Percentiles rank a stretch among this genome's conserved stretches.
Evolutionary conservation across 2,797 vertebrate genomes (phyloP).

Genomic region (Carapus acus): DNA sequence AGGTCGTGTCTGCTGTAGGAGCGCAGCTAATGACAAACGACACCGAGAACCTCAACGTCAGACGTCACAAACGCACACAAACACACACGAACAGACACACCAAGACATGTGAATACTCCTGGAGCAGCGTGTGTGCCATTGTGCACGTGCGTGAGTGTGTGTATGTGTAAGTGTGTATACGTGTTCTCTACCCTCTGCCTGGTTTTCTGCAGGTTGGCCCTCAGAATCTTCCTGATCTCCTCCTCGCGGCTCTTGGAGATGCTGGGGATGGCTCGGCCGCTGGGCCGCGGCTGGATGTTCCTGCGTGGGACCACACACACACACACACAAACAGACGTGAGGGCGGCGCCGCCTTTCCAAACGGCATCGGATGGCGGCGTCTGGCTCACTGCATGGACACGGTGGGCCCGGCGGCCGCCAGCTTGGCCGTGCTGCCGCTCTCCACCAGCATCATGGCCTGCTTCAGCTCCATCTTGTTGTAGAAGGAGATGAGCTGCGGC

Average conservation of each 20-base stretch:
- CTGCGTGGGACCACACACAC: conserved; percentile 65
- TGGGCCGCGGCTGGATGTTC: conserved; percentile 73
- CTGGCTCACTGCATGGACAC: conserved; percentile 71
- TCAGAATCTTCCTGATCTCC: conserved; percentile 85
- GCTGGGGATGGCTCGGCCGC: conserved; percentile 68
- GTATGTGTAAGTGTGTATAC: too few species aligned
- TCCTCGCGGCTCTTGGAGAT: conserved; percentile 86
- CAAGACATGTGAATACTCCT: not conserved
- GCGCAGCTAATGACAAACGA: conserved; percentile 70
- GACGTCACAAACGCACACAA: not conserved
- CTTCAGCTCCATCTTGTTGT: conserved; percentile 97
- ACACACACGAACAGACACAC: not conserved
- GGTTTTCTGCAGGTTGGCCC: conserved; percentile 86
- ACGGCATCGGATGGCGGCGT: not conserved
- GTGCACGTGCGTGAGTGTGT: not conserved
- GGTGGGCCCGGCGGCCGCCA: conserved; percentile 67
- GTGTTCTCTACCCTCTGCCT: conserved; percentile 78
- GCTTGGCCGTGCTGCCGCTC: conserved; percentile 80
- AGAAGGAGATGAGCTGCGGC: conserved; percentile 93
- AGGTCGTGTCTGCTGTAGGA: conserved; percentile 92
- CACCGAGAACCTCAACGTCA: not conserved
- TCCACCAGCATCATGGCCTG: conserved; percentile 90
- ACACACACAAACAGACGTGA: not conserved
- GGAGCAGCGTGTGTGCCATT: not conserved
- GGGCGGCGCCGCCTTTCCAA: not conserved